Base-by-base conservation (phyloP, 1,140 invertebrate species). In the Bombus superbus region DNA sequence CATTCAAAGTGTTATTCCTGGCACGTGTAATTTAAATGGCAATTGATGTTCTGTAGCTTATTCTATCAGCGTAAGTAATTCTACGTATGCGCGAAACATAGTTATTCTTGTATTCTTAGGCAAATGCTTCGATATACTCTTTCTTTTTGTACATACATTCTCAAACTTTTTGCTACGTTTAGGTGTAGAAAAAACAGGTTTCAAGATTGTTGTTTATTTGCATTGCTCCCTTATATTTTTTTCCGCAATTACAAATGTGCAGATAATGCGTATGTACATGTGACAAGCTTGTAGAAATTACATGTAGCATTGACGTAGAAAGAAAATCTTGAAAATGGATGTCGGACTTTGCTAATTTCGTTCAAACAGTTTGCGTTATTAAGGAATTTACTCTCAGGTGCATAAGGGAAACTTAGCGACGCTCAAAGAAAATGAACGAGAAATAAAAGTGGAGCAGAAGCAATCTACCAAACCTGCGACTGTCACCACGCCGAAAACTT, bases 361-460 rank as follows among this genome's bases (percentile, higher is more conserved):
- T 74, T 89, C n/a, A 64, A 85, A 72, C 72, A 38, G 68, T 79
- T 90, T 75, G 75, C 53, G 47, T 79, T 79, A 92, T 86, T 93
- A 92, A 91, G 88, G 83, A 90, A 90, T 87, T 92, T 92, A 87
- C 89, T 90, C 92, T 87, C 83, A 95, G 95, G 94, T 95, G 90
- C 95, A 95, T 93, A 94, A 94, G 90, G 95, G 95, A 87, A 95
- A 95, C 89, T 91, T 96, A 89, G 82, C 92, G 32, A 91, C 89
- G 42, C 89, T 96, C 76, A 95, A 95, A 91, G 93, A 95, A 83
- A 94, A 92, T 81, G 93, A 95, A 57, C 92, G 91, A 78, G 92
- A 92, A 75, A 93, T 94, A 35, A 94, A 94, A 92, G 59, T 92
- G 74, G 95, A 95, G 71, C 91, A 92, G 80, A 85, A 92, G 28